phyloP scores from a whole-genome alignment of 2,113 vertebrate species.

The Pholis gunnellus region DNA sequence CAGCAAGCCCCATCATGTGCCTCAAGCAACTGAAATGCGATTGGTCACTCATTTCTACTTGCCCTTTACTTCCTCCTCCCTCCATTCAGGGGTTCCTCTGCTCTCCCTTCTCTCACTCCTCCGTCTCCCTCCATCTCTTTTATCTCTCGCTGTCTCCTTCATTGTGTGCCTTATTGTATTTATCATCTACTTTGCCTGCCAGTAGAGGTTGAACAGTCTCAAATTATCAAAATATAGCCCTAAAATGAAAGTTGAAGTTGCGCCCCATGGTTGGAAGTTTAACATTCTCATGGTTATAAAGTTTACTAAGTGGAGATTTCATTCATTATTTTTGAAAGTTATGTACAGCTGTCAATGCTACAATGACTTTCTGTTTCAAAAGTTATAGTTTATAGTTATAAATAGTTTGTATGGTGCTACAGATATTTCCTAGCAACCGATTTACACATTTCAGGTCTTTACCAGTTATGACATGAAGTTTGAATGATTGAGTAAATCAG shows the following conservation, averaged over 20 bases:
- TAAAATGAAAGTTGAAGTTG: not conserved
- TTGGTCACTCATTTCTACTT: slow-evolving; percentile 14
- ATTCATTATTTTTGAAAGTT: not conserved
- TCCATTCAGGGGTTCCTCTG: not conserved
- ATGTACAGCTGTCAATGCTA: no score
- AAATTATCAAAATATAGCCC: not conserved
- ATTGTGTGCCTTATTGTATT: not conserved
- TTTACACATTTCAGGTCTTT: not conserved
- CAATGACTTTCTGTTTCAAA: not conserved
- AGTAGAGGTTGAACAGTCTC: not conserved
- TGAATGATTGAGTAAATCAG: not conserved
- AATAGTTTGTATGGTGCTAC: not conserved
- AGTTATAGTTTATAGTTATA: not conserved
- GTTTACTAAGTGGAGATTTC: not conserved
- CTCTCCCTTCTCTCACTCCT: not conserved
- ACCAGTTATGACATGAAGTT: not conserved
- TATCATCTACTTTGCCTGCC: slow-evolving; percentile 13
- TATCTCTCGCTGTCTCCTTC: not conserved
- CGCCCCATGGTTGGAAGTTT: not conserved
- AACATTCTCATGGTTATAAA: not conserved
- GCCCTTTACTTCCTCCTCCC: slow-evolving; percentile 5
- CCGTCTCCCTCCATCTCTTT: not conserved
- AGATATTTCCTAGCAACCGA: not conserved
- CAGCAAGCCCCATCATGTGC: not conserved
- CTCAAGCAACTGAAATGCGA: slow-evolving; percentile 24